phyloP scores from a whole-genome alignment of 1,140 invertebrate species.

The Lucilia sericata region DNA sequence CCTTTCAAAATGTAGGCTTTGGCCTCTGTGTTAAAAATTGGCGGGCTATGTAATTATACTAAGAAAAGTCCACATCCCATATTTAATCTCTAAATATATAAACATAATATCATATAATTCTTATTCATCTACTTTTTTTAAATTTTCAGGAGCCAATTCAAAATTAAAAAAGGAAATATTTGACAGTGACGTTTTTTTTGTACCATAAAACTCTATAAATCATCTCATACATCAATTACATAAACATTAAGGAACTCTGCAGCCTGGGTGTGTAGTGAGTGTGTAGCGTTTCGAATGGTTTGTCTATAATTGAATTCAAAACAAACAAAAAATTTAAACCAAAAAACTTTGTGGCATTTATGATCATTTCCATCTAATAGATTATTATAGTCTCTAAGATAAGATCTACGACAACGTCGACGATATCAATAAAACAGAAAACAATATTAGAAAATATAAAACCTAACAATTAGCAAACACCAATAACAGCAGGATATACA shows the following conservation, averaged over 20 bases:
- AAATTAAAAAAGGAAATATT: neutral
- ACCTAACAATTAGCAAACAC: conserved; percentile 14
- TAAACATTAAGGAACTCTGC: neutral
- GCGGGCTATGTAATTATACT: too few species aligned
- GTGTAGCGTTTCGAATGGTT: conserved; percentile 15
- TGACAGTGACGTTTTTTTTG: conserved; percentile 8
- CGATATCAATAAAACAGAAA: neutral
- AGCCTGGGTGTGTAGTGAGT: neutral
- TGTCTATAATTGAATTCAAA: neutral
- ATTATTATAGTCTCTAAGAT: neutral
- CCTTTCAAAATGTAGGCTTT: too few species aligned
- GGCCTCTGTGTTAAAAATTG: too few species aligned
- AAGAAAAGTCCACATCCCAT: too few species aligned
- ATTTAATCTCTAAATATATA: too few species aligned
- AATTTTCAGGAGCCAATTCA: neutral
- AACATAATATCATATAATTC: too few species aligned
- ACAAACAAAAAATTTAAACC: neutral
- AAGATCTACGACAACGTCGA: neutral
- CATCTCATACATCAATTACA: neutral
- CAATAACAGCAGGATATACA: neutral
- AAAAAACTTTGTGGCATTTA: conserved; percentile 38
- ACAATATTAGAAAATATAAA: neutral
- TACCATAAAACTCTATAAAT: neutral
- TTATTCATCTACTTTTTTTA: neutral
- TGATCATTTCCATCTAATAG: conserved; percentile 33